phyloP scores from a whole-genome alignment of 2,888 invertebrate genomes.

The Mythimna albipuncta region DNA sequence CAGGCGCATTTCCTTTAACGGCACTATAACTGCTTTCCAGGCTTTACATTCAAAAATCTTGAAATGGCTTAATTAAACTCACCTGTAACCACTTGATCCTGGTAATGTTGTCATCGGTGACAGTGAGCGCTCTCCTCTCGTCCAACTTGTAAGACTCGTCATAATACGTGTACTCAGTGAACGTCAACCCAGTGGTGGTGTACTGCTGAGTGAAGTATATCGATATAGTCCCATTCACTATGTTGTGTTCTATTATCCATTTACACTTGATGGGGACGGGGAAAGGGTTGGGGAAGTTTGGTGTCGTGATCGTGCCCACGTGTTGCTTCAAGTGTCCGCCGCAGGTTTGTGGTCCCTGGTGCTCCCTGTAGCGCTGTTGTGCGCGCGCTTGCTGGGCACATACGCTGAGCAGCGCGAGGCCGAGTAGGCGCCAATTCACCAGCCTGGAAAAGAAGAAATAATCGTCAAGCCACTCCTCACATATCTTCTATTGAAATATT shows the following conservation, averaged over 20 bases:
- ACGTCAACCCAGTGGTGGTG: slow-evolving; percentile 94
- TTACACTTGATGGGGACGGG: slow-evolving; percentile 95
- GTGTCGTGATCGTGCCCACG: slow-evolving; percentile 94
- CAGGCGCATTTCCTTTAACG: no score
- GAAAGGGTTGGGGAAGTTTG: slow-evolving; percentile 96
- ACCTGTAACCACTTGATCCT: slow-evolving; percentile 90
- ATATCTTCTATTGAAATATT: no score
- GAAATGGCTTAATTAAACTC: background rate
- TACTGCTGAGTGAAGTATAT: slow-evolving; percentile 97
- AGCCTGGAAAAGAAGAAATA: slow-evolving; percentile 71
- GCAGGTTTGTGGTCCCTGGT: slow-evolving; percentile 88
- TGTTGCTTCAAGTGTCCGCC: slow-evolving; percentile 92
- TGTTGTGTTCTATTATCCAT: slow-evolving; percentile 96
- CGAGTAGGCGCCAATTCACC: slow-evolving; percentile 77
- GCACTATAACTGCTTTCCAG: no score
- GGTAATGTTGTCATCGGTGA: slow-evolving; percentile 94
- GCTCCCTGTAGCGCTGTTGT: slow-evolving; percentile 78
- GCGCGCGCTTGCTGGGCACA: slow-evolving; percentile 73
- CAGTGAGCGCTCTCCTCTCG: slow-evolving; percentile 92
- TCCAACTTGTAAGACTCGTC: slow-evolving; percentile 93
- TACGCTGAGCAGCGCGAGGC: slow-evolving; percentile 73
- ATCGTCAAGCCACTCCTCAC: no score
- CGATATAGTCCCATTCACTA: slow-evolving; percentile 94
- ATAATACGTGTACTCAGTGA: slow-evolving; percentile 95
- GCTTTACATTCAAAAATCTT: background rate